phyloP scores from a whole-genome alignment of 2,888 invertebrate genomes.

The Aspidiotus destructor region DNA sequence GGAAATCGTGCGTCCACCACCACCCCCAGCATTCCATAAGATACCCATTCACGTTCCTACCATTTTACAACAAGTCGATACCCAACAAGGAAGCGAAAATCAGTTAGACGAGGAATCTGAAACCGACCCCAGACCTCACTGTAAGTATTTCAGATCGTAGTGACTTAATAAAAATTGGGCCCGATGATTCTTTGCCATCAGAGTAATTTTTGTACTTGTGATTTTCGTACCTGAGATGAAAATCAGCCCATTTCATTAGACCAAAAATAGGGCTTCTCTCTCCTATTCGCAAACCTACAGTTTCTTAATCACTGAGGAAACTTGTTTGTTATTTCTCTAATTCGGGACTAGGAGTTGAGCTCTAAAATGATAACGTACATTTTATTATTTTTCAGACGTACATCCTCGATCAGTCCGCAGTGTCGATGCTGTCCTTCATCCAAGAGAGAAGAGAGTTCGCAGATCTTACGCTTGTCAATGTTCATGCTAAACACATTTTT shows the following conservation, averaged over 20 bases:
- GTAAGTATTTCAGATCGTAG: slow-evolving; percentile 47
- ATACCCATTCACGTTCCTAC: slow-evolving; percentile 42
- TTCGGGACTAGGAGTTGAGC: too few species aligned
- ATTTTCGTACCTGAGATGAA: too few species aligned
- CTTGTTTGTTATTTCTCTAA: too few species aligned
- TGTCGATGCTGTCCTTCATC: slow-evolving; percentile 47
- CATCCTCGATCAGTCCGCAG: slow-evolving; percentile 69
- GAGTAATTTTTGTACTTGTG: too few species aligned
- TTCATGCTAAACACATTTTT: slow-evolving; percentile 40
- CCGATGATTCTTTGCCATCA: too few species aligned
- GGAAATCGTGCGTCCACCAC: slow-evolving; percentile 38
- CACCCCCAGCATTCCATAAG: slow-evolving; percentile 42
- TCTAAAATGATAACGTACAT: background rate
- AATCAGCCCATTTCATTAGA: too few species aligned
- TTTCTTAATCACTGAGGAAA: too few species aligned
- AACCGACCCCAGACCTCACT: slow-evolving; percentile 59
- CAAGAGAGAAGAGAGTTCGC: slow-evolving; percentile 46
- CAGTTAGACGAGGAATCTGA: slow-evolving; percentile 42
- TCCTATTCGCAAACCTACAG: too few species aligned
- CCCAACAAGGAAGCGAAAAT: slow-evolving; percentile 43
- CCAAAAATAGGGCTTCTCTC: too few species aligned
- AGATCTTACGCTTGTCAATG: slow-evolving; percentile 62
- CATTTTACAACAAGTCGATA: slow-evolving; percentile 42
- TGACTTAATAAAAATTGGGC: too few species aligned
- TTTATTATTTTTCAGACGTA: slow-evolving; percentile 50